Evolutionary conservation across 2,113 vertebrate species (phyloP).

Genomic region (Callipepla californica): DNA sequence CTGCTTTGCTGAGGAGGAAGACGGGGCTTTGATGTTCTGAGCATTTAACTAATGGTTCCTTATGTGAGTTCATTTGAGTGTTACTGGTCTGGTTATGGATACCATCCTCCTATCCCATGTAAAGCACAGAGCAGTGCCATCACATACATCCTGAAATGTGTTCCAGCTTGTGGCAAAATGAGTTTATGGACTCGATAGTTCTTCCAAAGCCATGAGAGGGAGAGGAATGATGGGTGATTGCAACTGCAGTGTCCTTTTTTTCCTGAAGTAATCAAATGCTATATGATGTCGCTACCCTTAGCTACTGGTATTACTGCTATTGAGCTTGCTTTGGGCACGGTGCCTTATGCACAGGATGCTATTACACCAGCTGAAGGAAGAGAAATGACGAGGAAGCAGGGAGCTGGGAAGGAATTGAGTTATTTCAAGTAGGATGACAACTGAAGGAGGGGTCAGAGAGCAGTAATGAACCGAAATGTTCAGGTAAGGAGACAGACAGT

Average conservation of each 20-base stretch:
- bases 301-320: accelerated
- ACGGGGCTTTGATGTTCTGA: not conserved
- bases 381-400: not conserved
- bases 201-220: not conserved
- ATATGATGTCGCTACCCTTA: not conserved
- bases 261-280: not conserved
- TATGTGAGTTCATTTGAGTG: not conserved
- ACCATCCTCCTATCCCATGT: not conserved
- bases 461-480: not conserved
- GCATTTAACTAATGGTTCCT: accelerated
- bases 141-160: accelerated
- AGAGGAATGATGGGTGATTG: accelerated
- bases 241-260: not conserved
- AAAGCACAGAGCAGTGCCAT: not conserved
- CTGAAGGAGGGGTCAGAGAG: not conserved
- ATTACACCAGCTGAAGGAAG: not conserved
- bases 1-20: not conserved
- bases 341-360: not conserved
- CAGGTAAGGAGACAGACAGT: not conserved
- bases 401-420: not conserved
- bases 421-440: not conserved
- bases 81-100: accelerated
- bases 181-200: not conserved
- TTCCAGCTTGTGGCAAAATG: not conserved
- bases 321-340: not conserved